A percentile compares a stretch with the other conserved stretches of the same genome.
Conservation (phyloP, 1,140 invertebrate species). For the Pectinophora gossypiella region DNA sequence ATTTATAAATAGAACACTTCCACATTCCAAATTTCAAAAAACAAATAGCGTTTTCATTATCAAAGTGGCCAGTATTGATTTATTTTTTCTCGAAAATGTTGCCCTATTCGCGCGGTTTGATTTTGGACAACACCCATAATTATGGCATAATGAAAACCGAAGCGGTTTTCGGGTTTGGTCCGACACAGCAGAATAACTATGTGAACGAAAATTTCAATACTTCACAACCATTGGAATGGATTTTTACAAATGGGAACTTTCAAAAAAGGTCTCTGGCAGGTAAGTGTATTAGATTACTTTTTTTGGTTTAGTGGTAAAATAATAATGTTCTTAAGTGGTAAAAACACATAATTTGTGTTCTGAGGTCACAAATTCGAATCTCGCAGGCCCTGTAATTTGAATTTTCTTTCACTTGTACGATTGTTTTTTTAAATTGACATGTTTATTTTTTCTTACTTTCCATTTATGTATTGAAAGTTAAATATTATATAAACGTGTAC, state of each 20-base stretch:
- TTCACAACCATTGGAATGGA: constrained; percentile 32
- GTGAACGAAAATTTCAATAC: constrained; percentile 24
- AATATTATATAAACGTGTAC: too few species aligned
- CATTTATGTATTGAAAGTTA: too few species aligned
- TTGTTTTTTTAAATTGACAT: too few species aligned
- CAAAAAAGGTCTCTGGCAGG: constrained; percentile 29
- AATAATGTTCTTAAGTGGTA: neutral
- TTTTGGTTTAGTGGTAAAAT: neutral
- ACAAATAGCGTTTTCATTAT: too few species aligned
- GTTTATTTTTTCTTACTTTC: too few species aligned
- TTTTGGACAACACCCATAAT: constrained; percentile 41
- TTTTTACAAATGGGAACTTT: constrained; percentile 29
- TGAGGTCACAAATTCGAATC: too few species aligned
- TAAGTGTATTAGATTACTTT: constrained; percentile 11
- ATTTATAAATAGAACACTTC: too few species aligned
- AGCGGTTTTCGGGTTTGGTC: constrained; percentile 34
- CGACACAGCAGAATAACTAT: constrained; percentile 20
- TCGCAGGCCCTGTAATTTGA: too few species aligned
- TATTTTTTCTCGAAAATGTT: constrained; percentile 38
- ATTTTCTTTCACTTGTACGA: too few species aligned
- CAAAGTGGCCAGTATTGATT: too few species aligned
- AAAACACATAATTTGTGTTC: neutral
- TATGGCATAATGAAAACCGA: constrained; percentile 48
- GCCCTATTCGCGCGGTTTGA: constrained; percentile 35
- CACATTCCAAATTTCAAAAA: too few species aligned